Base-by-base conservation (phyloP, 1,140 invertebrate genomes). In the Thereuonema tuberculata region DNA sequence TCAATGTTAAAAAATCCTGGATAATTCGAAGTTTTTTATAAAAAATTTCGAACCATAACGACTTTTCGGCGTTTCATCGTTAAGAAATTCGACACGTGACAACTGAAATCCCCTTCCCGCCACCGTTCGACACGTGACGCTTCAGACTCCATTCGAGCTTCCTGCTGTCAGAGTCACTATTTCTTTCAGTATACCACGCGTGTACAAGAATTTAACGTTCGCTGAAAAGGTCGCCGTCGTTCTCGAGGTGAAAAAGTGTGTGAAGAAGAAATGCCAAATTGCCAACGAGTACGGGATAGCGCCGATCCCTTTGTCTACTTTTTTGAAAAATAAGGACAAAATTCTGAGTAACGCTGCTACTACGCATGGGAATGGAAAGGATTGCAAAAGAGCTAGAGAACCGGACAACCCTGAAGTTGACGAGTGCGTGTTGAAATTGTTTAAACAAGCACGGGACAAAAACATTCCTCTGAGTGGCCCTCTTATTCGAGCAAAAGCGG, bases 401-500 rank as follows among this genome's bases (percentile, higher is more conserved):
- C 31, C 31, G 5, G 31, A 37, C 31, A 37, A 37, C 17, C 17
- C 31, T 37, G 31, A 37, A 17, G 31, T 37, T 17, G 31, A 37
- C 17, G 31, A 37, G 31, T 37, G 5, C 17, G 17, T 37, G 31
- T 37, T 37, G 31, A 37, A 37, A 17, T 37, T 5, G 17, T 37
- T 37, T 17, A 37, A 37, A 17, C 31, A 37, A 37, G 31, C 31
- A 37, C 31, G 5, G 31, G 31, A 37, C 31, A 37, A 37, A 37
- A 37, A 37, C 17, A 37, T 37, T 37, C 17, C 17, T 37, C 31
- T 37, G 31, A 37, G 31, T 37, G 31, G 31, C 31, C 31, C 31
- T 5, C 31, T 37, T 37, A 37, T 37, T 37, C 31, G 31, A 37
- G 5, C 66, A 28, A 67, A 67, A 58, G 66, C 66, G 23, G 20